Conservation (phyloP, 2,888 invertebrate genomes). For the Nymphalis urticae region DNA sequence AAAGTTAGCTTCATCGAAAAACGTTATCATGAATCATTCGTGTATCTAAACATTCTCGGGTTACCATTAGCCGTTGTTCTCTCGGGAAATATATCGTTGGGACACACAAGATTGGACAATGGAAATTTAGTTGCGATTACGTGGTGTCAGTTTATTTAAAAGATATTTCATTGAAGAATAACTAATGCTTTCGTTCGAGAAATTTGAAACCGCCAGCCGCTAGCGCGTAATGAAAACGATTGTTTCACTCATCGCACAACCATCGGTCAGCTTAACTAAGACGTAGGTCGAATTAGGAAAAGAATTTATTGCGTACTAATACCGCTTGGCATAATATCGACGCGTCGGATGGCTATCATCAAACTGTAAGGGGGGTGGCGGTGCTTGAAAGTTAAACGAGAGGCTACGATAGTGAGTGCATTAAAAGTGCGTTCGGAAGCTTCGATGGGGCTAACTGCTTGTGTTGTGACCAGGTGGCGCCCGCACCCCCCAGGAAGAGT, state of each 20-base stretch:
- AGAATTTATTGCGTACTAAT: slow-evolving; percentile 65
- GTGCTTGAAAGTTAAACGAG: slow-evolving; percentile 67
- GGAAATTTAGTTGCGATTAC: slow-evolving; percentile 71
- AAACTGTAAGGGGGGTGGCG: slow-evolving; percentile 75
- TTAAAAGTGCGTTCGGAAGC: slow-evolving; percentile 78
- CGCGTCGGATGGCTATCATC: slow-evolving; percentile 72
- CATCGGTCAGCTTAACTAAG: slow-evolving; percentile 66
- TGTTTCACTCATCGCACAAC: slow-evolving; percentile 51
- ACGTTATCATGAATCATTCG: slow-evolving; percentile 71
- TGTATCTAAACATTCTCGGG: slow-evolving; percentile 74
- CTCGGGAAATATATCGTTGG: slow-evolving; percentile 67
- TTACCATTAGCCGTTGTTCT: slow-evolving; percentile 72
- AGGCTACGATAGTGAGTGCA: slow-evolving; percentile 80
- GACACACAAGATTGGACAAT: slow-evolving; percentile 73
- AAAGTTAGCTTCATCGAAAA: slow-evolving; percentile 45
- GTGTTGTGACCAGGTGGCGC: slow-evolving; percentile 86
- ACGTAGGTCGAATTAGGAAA: slow-evolving; percentile 57
- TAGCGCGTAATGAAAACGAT: slow-evolving; percentile 56
- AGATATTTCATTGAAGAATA: slow-evolving; percentile 69
- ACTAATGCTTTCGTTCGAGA: slow-evolving; percentile 70
- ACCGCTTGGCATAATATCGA: slow-evolving; percentile 68
- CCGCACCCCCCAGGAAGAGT: slow-evolving; percentile 91
- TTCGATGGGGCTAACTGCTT: slow-evolving; percentile 79
- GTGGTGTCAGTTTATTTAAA: slow-evolving; percentile 68
- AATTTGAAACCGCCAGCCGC: slow-evolving; percentile 59